Conservation (phyloP, 1,140 invertebrate species). For the Spodoptera frugiperda region DNA sequence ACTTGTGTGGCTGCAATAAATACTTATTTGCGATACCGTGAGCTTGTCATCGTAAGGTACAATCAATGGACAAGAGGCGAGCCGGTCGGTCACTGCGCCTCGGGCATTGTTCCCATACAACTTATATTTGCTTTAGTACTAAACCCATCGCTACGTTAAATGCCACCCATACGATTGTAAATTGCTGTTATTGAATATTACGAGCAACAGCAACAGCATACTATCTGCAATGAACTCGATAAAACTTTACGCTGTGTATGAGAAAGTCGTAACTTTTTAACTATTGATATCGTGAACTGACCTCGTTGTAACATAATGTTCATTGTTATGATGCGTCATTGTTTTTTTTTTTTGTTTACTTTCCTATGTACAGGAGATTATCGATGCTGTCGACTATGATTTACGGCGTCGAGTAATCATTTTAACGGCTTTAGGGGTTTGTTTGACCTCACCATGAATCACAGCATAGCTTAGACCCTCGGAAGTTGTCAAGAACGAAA, state of each 20-base stretch:
- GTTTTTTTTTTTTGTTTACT: conserved; percentile 12
- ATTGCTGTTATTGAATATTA: conserved; percentile 43
- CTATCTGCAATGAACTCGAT: conserved; percentile 33
- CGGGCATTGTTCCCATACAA: conserved; percentile 73
- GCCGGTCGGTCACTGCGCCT: conserved; percentile 64
- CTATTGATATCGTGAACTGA: conserved; percentile 11
- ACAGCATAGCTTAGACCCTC: conserved; percentile 24
- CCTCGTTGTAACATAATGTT: conserved; percentile 1
- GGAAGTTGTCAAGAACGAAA: conserved; percentile 16
- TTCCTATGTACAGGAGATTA: not conserved
- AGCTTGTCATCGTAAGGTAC: conserved; percentile 82
- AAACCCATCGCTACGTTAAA: conserved; percentile 43
- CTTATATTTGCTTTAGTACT: conserved; percentile 62
- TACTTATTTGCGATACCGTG: conserved; percentile 78
- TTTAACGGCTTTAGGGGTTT: conserved; percentile 25
- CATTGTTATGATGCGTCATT: conserved; percentile 10
- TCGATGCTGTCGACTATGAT: conserved; percentile 17
- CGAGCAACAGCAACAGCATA: not conserved
- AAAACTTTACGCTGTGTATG: conserved; percentile 35
- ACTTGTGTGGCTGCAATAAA: conserved; percentile 73
- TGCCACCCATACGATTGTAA: conserved; percentile 41
- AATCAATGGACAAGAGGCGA: conserved; percentile 75
- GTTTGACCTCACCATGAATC: conserved; percentile 4
- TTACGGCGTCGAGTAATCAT: not conserved
- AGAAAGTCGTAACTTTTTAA: conserved; percentile 35